Percentiles rank a stretch among this genome's conserved stretches.
These are phyloP conservation scores for Pegoplata infirma DNA, from an alignment of 2,888 invertebrate species.

Conservation along the genomic window DNA sequence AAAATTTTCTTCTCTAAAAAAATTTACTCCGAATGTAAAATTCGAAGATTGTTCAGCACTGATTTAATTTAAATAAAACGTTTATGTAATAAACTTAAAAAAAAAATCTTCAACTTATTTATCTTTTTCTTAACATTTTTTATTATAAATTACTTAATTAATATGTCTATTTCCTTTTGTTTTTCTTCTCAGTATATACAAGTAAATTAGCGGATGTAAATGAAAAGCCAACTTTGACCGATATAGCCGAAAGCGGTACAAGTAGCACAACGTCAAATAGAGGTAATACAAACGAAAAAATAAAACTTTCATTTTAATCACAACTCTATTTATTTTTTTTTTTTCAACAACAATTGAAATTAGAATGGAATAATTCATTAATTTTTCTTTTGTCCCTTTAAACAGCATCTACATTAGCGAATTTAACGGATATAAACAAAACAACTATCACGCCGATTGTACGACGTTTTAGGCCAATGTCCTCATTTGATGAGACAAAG, in stretches of 20 bases:
- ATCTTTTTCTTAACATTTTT: slow-evolving; percentile 4
- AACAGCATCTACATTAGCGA: slow-evolving; percentile 53
- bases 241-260: slow-evolving; percentile 70
- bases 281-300: slow-evolving; percentile 63
- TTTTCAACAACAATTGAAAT: neutral
- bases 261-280: slow-evolving; percentile 58
- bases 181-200: slow-evolving; percentile 65
- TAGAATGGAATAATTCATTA: neutral
- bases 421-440: slow-evolving; percentile 49
- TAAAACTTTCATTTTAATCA: too few species aligned
- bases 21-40: too few species aligned
- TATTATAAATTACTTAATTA: slow-evolving; percentile 5
- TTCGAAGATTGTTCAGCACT: neutral
- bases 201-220: slow-evolving; percentile 64
- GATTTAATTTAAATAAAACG: neutral
- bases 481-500: slow-evolving; percentile 89
- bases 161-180: slow-evolving; percentile 25
- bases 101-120: too few species aligned
- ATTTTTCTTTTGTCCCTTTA: neutral
- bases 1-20: too few species aligned
- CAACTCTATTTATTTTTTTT: neutral
- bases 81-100: neutral
- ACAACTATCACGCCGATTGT: slow-evolving; percentile 69
- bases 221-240: slow-evolving; percentile 69
- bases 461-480: slow-evolving; percentile 75